These are phyloP conservation scores for Sitta carolinensis DNA, from an alignment of 2,797 vertebrate genomes.

Conservation along the genomic window DNA sequence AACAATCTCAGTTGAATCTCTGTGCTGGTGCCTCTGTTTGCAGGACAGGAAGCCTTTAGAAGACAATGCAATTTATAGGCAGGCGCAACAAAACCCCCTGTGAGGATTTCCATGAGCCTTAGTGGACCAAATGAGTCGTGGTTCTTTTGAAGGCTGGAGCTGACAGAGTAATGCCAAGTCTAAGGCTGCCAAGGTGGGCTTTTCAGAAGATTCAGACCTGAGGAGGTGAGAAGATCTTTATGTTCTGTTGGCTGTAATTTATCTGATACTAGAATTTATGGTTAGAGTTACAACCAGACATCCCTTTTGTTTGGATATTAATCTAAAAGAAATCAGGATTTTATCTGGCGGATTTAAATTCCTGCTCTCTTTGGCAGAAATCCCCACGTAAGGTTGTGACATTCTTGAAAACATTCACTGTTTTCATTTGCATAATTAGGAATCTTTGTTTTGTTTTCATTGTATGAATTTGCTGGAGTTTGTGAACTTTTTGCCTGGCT, in stretches of 20 bases:
- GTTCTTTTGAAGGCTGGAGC: slow-evolving; percentile 27
- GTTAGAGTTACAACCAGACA: background rate
- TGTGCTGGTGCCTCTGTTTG: slow-evolving; percentile 53
- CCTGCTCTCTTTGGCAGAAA: slow-evolving; percentile 39
- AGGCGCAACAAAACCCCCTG: background rate
- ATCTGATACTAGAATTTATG: background rate
- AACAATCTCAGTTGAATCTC: slow-evolving; percentile 55
- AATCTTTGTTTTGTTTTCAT: slow-evolving; percentile 44
- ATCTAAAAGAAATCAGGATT: background rate
- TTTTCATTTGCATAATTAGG: slow-evolving; percentile 50
- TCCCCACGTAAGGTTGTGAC: background rate
- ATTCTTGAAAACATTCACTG: slow-evolving; percentile 45
- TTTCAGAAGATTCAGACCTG: slow-evolving; percentile 39
- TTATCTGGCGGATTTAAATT: background rate
- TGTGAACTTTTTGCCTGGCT: slow-evolving; percentile 49
- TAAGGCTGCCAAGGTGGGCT: slow-evolving; percentile 31
- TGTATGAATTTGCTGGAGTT: slow-evolving; percentile 40
- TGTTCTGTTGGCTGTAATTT: slow-evolving; percentile 17
- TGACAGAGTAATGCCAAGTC: slow-evolving; percentile 33
- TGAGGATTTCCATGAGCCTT: slow-evolving; percentile 38
- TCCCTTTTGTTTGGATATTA: background rate
- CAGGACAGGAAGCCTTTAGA: slow-evolving; percentile 46
- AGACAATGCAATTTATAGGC: slow-evolving; percentile 48
- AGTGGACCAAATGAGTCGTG: slow-evolving; percentile 1
- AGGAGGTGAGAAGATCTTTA: slow-evolving; percentile 54